These are phyloP conservation scores for Heterodera filipjevi DNA, from an alignment of 2,888 invertebrate genomes.

Conservation along the genomic window DNA sequence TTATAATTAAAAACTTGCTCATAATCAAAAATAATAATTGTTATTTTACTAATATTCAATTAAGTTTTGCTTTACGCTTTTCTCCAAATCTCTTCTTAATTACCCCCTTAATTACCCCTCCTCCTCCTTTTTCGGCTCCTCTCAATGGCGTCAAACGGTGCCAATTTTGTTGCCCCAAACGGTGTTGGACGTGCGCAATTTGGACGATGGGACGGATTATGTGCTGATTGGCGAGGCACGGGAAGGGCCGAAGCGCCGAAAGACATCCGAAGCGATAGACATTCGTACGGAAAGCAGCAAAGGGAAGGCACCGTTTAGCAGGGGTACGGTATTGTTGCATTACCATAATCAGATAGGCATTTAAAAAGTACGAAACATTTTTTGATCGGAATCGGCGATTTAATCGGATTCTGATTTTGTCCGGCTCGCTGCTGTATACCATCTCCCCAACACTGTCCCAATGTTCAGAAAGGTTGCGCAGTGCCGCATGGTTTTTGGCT, in stretches of 20 bases:
- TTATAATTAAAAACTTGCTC: too few species aligned
- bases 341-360: neutral
- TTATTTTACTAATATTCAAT: too few species aligned
- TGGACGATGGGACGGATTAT: constrained; percentile 81
- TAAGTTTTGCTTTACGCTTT: too few species aligned
- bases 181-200: constrained; percentile 76
- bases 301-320: constrained; percentile 39
- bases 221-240: constrained; percentile 86
- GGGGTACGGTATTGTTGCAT: constrained; percentile 32
- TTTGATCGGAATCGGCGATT: too few species aligned
- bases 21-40: too few species aligned
- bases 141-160: constrained; percentile 73
- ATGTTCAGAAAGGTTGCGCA: constrained; percentile 62
- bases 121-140: constrained; percentile 71
- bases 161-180: constrained; percentile 73
- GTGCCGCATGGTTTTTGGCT: constrained; percentile 67
- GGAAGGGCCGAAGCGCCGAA: constrained; percentile 75
- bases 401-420: neutral
- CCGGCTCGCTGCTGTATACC: too few species aligned
- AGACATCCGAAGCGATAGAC: constrained; percentile 38
- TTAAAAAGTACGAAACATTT: too few species aligned
- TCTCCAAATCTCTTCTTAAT: too few species aligned
- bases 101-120: neutral
- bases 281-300: constrained; percentile 36
- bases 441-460: neutral